Evolutionary conservation across 2,888 invertebrate species (phyloP), one percentile per base, ranked within the genome.

Genomic region (Ennomos fuscantarius): DNA sequence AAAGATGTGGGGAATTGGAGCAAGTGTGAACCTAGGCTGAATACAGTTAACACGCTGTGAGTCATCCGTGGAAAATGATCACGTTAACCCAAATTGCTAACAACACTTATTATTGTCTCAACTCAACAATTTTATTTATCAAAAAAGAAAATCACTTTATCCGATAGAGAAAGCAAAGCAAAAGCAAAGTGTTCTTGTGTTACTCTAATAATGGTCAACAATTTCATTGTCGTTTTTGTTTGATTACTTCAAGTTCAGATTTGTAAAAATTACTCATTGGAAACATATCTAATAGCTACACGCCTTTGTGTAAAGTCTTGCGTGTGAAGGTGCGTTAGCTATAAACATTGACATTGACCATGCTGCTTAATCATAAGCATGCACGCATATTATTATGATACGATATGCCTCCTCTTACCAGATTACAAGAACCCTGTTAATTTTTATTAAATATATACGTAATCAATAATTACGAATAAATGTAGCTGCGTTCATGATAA

Each of bases 1-100:
- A 78, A 80, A 82, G 75, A 90, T 85, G 84, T 89, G 73, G 89
- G 88, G 75, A 86, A 89, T 76, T 82, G 74, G 91, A 86, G 74
- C 89, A 80, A 76, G 73, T 75, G 79, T 69, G 70, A 77, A 84
- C 82, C 79, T 82, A 86, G 80, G 78, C 72, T 65, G 74, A 74
- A 63, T 76, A 84, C 85, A 81, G 85, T 88, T 84, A 85, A 74
- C 66, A 78, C 53, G 45, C 53, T 62, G 47, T 86, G 87, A 88
- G 76, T 89, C 87, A 86, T 76, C 80, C 73, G 69, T 72, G 72
- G 72, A 71, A 76, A 85, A 81, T 77, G 73, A 81, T 82, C 75
- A 78, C 73, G 74, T 78, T 84, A 82, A 85, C 82, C 84, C 74
- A 72, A 81, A 82, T 84, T 78, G 70, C 76, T 74, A 73, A 71